A percentile compares a stretch with the other conserved stretches of the same genome.
Conservation (phyloP, 2,888 invertebrate genomes). For the Fissipunctia ypsillon region DNA sequence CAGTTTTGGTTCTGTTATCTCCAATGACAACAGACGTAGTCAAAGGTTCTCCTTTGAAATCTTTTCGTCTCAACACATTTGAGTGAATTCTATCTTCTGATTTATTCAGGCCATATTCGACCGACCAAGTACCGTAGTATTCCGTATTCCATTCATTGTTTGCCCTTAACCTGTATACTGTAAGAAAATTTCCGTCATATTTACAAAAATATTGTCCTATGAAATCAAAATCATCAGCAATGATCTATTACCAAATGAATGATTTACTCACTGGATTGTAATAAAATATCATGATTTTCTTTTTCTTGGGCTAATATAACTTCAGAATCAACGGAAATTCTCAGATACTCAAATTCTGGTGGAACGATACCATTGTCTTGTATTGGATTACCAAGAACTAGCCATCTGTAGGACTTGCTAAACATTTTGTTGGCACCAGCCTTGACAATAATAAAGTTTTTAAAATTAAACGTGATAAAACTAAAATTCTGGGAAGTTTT, state of each 20-base stretch:
- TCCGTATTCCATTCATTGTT: conserved; percentile 72
- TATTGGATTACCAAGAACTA: conserved; percentile 69
- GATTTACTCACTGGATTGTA: conserved; percentile 72
- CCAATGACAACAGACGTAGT: conserved; percentile 66
- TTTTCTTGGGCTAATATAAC: conserved; percentile 71
- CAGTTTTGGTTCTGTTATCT: conserved; percentile 72
- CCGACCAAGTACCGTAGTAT: conserved; percentile 77
- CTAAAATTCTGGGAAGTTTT: not conserved
- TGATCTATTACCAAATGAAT: not conserved
- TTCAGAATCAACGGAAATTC: conserved; percentile 79
- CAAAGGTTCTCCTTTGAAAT: conserved; percentile 71
- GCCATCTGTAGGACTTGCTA: conserved; percentile 77
- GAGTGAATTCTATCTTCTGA: conserved; percentile 62
- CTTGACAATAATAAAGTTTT: conserved; percentile 62
- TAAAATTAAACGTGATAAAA: not conserved
- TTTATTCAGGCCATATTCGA: conserved; percentile 68
- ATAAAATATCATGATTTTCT: conserved; percentile 48
- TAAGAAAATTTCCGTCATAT: conserved; percentile 11
- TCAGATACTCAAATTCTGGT: conserved; percentile 62
- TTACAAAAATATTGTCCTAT: not conserved
- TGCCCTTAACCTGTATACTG: conserved; percentile 78
- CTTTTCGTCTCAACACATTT: conserved; percentile 74
- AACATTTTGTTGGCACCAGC: conserved; percentile 72
- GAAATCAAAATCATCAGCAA: not conserved
- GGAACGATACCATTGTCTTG: conserved; percentile 48